Conservation (phyloP, 2,888 invertebrate genomes). For the Folsomia manolachei region DNA sequence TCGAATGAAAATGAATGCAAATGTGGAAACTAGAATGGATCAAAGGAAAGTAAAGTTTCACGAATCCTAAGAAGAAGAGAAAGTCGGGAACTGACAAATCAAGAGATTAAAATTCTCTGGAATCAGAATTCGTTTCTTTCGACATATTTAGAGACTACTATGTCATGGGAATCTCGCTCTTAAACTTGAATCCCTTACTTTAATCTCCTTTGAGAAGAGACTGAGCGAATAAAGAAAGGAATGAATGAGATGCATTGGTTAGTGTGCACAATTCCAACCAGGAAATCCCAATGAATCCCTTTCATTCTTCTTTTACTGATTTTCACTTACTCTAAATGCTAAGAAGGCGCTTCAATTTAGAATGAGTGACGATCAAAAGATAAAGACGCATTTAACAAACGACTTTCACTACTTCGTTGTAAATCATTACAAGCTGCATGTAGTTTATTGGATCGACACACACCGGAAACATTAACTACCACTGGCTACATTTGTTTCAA, state of each 20-base stretch:
- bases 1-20: too few relatives aligned
- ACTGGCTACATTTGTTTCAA: too few relatives aligned
- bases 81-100: background rate
- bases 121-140: background rate
- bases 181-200: background rate
- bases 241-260: background rate
- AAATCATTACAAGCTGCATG: too few relatives aligned
- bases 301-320: background rate
- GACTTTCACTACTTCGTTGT: too few relatives aligned
- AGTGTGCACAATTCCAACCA: background rate
- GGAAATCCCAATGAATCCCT: background rate
- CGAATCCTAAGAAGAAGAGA: background rate
- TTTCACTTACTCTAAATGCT: background rate
- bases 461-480: too few relatives aligned
- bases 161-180: background rate
- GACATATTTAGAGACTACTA: background rate
- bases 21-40: background rate
- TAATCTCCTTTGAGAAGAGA: background rate
- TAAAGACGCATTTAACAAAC: too few relatives aligned
- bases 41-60: background rate
- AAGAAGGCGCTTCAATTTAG: background rate
- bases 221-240: too few relatives aligned
- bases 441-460: too few relatives aligned
- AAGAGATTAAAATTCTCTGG: conserved; percentile 7
- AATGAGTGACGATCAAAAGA: background rate